Evolutionary conservation across 92 coral and sea anemone species (phyloP).

Genomic region (Palythoa grandis): DNA sequence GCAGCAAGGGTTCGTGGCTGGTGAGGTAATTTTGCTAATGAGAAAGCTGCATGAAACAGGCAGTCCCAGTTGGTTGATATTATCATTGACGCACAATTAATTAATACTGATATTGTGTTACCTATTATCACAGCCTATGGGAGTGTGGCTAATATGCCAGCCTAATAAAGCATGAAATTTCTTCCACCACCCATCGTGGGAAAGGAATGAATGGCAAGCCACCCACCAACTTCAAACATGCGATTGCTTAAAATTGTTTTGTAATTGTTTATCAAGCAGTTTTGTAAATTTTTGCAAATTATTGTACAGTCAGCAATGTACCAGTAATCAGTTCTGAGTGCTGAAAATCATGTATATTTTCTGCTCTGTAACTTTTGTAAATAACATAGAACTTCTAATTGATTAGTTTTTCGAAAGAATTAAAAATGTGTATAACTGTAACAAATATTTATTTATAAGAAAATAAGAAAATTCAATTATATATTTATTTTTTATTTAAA

Average conservation of each 20-base stretch:
- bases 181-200: conserved; percentile 47
- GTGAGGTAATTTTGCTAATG: neutral
- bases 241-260: conserved; percentile 29
- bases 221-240: conserved; percentile 32
- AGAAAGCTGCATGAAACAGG: neutral
- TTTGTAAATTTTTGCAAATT: neutral
- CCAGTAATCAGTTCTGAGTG: neutral
- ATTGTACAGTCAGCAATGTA: neutral
- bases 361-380: conserved; percentile 19
- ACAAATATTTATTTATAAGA: conserved; percentile 26
- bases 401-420: neutral
- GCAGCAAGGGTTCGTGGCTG: neutral
- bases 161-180: conserved; percentile 43
- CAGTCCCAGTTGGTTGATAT: conserved; percentile 17
- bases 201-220: conserved; percentile 33
- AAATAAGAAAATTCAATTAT: neutral
- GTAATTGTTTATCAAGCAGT: neutral
- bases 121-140: conserved; percentile 65
- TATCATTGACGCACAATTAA: neutral
- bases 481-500: neutral
- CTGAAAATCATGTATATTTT: neutral
- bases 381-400: neutral
- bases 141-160: conserved; percentile 27
- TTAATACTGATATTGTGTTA: conserved; percentile 65
- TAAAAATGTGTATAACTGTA: conserved; percentile 6